These are phyloP conservation scores for Dascillus cervinus DNA, from an alignment of 2,888 invertebrate genomes.

Conservation along the genomic window DNA sequence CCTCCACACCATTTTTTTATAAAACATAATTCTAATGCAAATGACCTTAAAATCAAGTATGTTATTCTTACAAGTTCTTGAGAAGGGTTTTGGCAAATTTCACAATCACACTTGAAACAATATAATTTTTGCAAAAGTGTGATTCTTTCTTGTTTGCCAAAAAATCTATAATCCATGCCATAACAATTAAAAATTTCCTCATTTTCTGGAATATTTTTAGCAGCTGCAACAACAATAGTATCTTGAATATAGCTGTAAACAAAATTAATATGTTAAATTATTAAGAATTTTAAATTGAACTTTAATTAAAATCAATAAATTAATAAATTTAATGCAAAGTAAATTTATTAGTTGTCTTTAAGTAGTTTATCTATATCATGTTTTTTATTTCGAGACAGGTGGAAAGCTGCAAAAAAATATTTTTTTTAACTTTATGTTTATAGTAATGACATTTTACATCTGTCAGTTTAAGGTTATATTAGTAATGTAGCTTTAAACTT, in stretches of 20 bases:
- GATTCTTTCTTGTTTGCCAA: conserved; percentile 38
- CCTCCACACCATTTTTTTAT: background rate
- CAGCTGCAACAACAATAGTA: conserved; percentile 62
- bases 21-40: background rate
- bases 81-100: conserved; percentile 50
- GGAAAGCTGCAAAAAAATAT: no score
- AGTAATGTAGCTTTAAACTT: no score
- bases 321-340: no score
- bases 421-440: no score
- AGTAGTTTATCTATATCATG: no score
- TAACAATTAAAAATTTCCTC: conserved; percentile 82
- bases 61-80: background rate
- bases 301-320: no score
- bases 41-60: background rate
- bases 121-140: conserved; percentile 64
- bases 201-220: conserved; percentile 53
- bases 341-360: no score
- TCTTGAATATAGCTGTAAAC: conserved; percentile 61
- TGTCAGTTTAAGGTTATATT: no score
- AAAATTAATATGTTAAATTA: conserved; percentile 1
- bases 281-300: conserved; percentile 2
- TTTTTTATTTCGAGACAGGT: no score
- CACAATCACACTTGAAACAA: conserved; percentile 70
- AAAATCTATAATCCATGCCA: conserved; percentile 65
- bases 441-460: no score